Evolutionary conservation across 2,113 vertebrate species (phyloP).

Genomic region (Patagioenas fasciata): DNA sequence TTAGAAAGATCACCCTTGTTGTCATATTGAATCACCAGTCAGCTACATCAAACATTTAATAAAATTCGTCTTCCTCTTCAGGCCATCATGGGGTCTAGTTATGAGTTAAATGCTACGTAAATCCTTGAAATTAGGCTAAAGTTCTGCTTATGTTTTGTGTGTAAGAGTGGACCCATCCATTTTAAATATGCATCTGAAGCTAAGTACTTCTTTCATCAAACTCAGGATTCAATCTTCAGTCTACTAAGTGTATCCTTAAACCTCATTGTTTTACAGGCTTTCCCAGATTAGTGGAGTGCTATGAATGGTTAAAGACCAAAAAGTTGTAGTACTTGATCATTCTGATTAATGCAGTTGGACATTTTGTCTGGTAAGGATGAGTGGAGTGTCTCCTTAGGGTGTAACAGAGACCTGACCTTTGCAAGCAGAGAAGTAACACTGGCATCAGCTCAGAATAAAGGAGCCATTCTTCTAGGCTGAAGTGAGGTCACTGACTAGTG

Average conservation of each 20-base stretch:
- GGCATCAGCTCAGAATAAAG: constrained; percentile 9
- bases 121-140: background rate
- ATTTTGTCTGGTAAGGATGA: background rate
- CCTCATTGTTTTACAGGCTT: background rate
- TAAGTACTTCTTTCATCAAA: background rate
- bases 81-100: background rate
- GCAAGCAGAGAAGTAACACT: background rate
- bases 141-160: background rate
- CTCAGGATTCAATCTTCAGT: background rate
- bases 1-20: background rate
- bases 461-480: background rate
- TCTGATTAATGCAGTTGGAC: constrained; percentile 14
- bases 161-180: background rate
- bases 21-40: background rate
- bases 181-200: background rate
- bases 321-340: background rate
- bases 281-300: background rate
- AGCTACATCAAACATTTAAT: background rate
- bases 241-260: background rate
- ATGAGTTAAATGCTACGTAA: background rate
- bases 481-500: constrained; percentile 42
- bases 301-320: background rate
- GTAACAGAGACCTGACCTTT: constrained; percentile 21
- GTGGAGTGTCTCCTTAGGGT: background rate
- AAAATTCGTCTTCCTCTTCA: background rate